Evolutionary conservation across 2,797 vertebrate species (phyloP).

Genomic region (Gobio occitaniae): DNA sequence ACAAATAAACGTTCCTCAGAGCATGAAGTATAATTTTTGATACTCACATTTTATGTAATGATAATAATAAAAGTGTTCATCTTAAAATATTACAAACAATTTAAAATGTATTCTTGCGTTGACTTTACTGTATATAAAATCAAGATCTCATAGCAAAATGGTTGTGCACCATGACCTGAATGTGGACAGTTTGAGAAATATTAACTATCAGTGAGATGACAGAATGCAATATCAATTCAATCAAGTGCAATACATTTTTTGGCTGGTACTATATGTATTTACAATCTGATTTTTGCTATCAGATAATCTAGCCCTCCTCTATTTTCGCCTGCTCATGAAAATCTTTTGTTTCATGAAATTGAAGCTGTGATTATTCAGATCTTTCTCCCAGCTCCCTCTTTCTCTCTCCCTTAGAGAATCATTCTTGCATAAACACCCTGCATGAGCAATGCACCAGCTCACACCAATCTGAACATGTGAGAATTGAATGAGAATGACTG

Average conservation of each 20-base stretch:
- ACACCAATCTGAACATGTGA: conserved; percentile 52
- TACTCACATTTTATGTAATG: not conserved
- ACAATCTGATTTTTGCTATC: not conserved
- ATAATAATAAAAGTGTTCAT: not conserved
- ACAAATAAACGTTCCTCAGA: not conserved
- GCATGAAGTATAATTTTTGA: not conserved
- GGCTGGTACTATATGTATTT: not conserved
- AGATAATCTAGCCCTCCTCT: not conserved
- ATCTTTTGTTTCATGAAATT: not conserved
- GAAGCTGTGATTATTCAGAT: not conserved
- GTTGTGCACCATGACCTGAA: not conserved
- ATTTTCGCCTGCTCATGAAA: not conserved
- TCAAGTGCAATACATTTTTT: not conserved
- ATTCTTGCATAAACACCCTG: conserved; percentile 41
- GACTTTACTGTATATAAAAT: not conserved
- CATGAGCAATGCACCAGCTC: conserved; percentile 58
- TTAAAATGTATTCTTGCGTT: not conserved
- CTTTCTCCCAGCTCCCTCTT: not conserved
- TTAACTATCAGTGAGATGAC: not conserved
- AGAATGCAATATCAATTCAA: not conserved
- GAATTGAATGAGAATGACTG: conserved; percentile 72
- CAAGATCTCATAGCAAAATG: not conserved
- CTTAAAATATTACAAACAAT: not conserved
- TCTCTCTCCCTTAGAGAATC: not conserved
- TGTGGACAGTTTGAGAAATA: not conserved